Evolutionary conservation across 2,888 invertebrate genomes (phyloP).

Genomic region (Ommatoiulus sabulosus): DNA sequence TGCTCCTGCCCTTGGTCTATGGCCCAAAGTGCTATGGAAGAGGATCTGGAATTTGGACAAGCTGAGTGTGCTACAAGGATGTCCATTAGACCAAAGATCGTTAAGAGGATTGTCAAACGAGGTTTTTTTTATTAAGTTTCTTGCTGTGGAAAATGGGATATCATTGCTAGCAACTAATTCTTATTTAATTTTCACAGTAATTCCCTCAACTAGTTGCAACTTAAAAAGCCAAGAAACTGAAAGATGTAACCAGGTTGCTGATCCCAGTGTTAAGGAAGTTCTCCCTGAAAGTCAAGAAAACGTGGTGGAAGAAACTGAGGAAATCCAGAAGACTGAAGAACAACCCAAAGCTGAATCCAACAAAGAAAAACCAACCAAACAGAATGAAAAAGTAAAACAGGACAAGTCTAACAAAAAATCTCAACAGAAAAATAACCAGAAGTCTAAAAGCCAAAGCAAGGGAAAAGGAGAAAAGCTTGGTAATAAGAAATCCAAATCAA

Average conservation of each 20-base stretch:
- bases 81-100: not conserved
- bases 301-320: not conserved
- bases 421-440: not conserved
- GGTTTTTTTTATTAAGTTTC: not conserved
- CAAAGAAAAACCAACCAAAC: not conserved
- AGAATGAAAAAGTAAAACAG: not conserved
- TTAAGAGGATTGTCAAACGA: not conserved
- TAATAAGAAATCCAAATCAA: not conserved
- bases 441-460: not conserved
- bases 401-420: not conserved
- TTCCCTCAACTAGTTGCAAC: not conserved
- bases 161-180: not conserved
- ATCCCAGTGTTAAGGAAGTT: not conserved
- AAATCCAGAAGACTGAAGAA: not conserved
- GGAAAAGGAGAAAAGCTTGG: not conserved
- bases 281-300: not conserved
- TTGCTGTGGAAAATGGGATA: not conserved
- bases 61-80: not conserved
- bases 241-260: not conserved
- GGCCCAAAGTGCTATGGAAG: not conserved
- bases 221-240: not conserved
- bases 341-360: not conserved
- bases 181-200: not conserved
- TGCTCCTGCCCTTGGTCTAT: not conserved
- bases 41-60: not conserved